Conservation (phyloP, 1,140 invertebrate species). For the Trigoniulus corallinus region DNA sequence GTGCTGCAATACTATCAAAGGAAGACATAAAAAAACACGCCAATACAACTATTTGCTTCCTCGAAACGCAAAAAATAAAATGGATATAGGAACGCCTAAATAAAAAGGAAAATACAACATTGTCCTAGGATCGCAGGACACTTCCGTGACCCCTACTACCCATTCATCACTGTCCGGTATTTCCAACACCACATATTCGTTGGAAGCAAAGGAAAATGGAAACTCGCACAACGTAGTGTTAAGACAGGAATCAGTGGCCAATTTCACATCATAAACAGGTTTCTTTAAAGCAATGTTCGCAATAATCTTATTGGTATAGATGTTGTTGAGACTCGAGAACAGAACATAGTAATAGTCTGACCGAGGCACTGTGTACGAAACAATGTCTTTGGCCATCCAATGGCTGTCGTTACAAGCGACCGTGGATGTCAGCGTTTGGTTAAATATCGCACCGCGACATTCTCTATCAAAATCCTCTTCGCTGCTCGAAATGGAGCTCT, state of each 20-base stretch:
- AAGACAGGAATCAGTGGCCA: not conserved
- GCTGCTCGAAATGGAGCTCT: constrained; percentile 8
- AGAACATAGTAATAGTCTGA: constrained; percentile 7
- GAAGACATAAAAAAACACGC: too few relatives aligned
- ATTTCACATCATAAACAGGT: constrained; percentile 7
- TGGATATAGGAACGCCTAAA: constrained; percentile 4
- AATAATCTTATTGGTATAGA: constrained; percentile 1
- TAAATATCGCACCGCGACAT: not conserved
- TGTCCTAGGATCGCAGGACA: constrained; percentile 5
- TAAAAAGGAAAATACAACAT: constrained; percentile 8
- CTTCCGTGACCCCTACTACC: not conserved
- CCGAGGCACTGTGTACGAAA: not conserved
- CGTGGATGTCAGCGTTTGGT: not conserved
- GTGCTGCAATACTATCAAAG: too few relatives aligned
- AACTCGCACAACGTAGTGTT: constrained; percentile 1
- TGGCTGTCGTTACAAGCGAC: not conserved
- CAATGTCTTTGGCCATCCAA: constrained; percentile 2
- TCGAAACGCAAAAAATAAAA: constrained; percentile 8
- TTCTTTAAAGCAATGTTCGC: constrained; percentile 3
- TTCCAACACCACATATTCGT: constrained; percentile 9
- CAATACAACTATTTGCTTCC: constrained; percentile 7
- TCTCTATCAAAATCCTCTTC: constrained; percentile 2
- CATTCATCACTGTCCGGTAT: constrained; percentile 3
- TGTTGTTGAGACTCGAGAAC: not conserved
- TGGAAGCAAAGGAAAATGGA: constrained; percentile 3